phyloP scores from a whole-genome alignment of 1,140 invertebrate genomes.

The Papilio machaon region DNA sequence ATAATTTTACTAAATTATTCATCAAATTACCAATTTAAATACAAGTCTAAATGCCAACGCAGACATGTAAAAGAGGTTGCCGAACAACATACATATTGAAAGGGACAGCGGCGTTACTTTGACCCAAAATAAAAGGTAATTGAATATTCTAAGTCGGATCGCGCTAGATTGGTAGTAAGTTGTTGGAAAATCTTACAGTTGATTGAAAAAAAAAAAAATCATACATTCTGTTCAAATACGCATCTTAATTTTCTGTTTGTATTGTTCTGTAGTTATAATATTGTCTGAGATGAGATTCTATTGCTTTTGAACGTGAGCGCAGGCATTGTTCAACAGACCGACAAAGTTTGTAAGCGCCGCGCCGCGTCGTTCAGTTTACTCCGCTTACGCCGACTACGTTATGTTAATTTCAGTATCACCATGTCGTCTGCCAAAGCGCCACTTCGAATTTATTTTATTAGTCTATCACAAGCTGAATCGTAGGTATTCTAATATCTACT shows the following conservation, averaged over 20 bases:
- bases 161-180: conserved; percentile 26
- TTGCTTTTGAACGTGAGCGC: conserved; percentile 45
- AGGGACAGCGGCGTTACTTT: conserved; percentile 33
- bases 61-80: conserved; percentile 16
- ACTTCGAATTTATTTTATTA: conserved; percentile 68
- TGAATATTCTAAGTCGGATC: conserved; percentile 32
- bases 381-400: conserved; percentile 60
- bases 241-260: conserved; percentile 27
- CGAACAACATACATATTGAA: conserved; percentile 37
- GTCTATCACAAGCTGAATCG: conserved; percentile 62
- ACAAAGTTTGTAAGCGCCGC: conserved; percentile 60
- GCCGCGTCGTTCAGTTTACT: conserved; percentile 46
- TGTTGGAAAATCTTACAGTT: conserved; percentile 35
- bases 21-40: conserved; percentile 27
- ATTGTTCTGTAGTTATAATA: conserved; percentile 37
- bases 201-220: conserved; percentile 28
- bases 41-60: conserved; percentile 23
- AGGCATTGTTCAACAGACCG: conserved; percentile 61
- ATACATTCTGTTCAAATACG: not conserved
- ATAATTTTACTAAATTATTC: conserved; percentile 7
- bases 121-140: conserved; percentile 39
- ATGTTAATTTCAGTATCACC: conserved; percentile 66
- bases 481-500: conserved; percentile 55
- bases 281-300: conserved; percentile 47
- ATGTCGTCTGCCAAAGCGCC: conserved; percentile 59